These are phyloP conservation scores for Thymelicus acteon DNA, from an alignment of 2,888 invertebrate species.

Conservation along the genomic window DNA sequence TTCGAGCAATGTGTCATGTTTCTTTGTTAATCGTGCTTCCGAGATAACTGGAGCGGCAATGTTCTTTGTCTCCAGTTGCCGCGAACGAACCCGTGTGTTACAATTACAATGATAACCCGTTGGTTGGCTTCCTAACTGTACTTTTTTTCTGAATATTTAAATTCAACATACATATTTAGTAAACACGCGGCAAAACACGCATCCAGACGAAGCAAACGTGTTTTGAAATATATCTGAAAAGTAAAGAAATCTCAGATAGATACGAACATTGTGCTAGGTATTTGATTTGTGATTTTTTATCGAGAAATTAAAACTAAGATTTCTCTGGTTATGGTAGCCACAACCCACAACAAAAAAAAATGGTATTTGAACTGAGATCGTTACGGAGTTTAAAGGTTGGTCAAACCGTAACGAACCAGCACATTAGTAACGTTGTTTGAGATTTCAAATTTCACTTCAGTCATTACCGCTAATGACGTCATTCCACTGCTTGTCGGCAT, in stretches of 20 bases:
- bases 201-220: no score
- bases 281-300: no score
- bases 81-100: not conserved
- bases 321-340: not conserved
- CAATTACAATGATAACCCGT: not conserved
- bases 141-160: not conserved
- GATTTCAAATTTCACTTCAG: conserved; percentile 20
- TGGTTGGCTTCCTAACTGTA: not conserved
- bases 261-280: no score
- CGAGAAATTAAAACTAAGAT: not conserved
- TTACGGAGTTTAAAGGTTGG: conserved; percentile 11
- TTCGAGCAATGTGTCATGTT: conserved; percentile 24
- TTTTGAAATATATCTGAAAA: no score
- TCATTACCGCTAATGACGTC: conserved; percentile 13
- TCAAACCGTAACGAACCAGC: conserved; percentile 9
- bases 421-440: conserved; percentile 18
- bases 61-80: conserved; percentile 37
- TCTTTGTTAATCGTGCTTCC: conserved; percentile 28
- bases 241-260: no score
- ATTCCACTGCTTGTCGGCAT: not conserved
- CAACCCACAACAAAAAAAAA: not conserved
- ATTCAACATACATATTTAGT: no score
- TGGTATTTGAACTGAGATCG: not conserved
- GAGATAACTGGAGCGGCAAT: conserved; percentile 24
- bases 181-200: no score